These are phyloP conservation scores for Pentalonia nigronervosa DNA, from an alignment of 1,140 invertebrate species.

Conservation along the genomic window DNA sequence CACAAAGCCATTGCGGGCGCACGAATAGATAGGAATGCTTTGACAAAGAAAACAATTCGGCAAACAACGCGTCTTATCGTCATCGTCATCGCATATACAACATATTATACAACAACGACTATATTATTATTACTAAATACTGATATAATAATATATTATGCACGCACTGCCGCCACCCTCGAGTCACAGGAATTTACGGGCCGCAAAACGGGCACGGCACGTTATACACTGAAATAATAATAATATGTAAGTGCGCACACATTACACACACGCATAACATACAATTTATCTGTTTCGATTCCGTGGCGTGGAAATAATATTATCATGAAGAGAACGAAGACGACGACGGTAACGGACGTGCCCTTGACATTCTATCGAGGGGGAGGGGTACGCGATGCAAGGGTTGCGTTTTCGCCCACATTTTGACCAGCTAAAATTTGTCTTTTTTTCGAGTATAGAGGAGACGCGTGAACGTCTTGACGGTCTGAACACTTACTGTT, in stretches of 20 bases:
- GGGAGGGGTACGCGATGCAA: too few relatives aligned
- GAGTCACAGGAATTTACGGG: not conserved
- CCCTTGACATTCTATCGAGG: not conserved
- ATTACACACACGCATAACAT: not conserved
- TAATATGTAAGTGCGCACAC: not conserved
- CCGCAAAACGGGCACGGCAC: not conserved
- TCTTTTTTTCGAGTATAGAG: too few relatives aligned
- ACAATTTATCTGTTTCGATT: not conserved
- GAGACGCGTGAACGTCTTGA: too few relatives aligned
- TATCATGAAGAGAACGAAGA: not conserved
- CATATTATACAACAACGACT: not conserved
- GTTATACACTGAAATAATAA: not conserved
- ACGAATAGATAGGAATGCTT: slow-evolving; percentile 14
- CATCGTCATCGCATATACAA: not conserved
- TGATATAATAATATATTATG: not conserved
- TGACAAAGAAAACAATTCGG: slow-evolving; percentile 44
- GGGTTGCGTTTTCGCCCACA: too few relatives aligned
- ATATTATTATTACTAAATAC: slow-evolving; percentile 8
- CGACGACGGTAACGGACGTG: not conserved
- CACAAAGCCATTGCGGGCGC: not conserved
- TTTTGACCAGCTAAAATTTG: too few relatives aligned
- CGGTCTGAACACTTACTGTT: too few relatives aligned
- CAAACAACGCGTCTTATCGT: slow-evolving; percentile 14
- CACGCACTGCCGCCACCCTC: too few relatives aligned
- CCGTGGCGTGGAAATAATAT: not conserved